Conservation (phyloP, 2,797 vertebrate species). For the Cercopithecus mitis region DNA sequence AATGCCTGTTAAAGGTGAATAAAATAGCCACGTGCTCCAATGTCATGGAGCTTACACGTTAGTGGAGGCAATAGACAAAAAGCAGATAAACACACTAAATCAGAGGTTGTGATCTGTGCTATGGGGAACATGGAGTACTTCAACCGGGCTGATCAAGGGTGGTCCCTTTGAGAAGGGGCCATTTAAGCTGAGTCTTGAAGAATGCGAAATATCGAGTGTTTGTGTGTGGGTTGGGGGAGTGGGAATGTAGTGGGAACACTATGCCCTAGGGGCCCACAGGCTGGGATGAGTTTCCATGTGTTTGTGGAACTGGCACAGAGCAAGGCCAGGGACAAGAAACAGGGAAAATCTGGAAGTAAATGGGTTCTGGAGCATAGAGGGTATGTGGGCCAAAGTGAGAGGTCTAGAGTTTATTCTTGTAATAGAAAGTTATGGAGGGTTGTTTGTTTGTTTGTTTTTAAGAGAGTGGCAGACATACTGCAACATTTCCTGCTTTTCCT, state of each 20-base stretch:
- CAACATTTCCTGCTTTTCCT: not conserved
- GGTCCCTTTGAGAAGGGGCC: not conserved
- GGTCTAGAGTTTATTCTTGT: not conserved
- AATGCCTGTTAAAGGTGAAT: not conserved
- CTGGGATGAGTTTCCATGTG: not conserved
- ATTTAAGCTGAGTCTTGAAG: not conserved
- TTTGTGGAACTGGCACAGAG: not conserved
- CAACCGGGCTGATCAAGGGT: not conserved
- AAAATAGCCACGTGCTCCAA: not conserved
- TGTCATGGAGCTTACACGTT: not conserved
- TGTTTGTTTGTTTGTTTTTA: not conserved
- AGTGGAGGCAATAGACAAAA: not conserved
- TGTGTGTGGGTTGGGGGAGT: not conserved
- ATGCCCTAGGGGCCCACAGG: not conserved
- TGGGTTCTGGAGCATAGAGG: not conserved
- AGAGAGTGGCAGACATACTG: not conserved
- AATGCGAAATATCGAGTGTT: not conserved
- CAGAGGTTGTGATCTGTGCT: constrained; percentile 7
- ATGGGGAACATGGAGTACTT: not conserved
- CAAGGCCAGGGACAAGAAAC: not conserved
- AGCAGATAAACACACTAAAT: not conserved
- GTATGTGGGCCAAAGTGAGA: not conserved
- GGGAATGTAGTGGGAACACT: not conserved
- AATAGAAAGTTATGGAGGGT: not conserved
- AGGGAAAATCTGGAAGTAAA: not conserved